Evolutionary conservation across 2,113 vertebrate genomes (phyloP).

Genomic region (Cebus imitator): DNA sequence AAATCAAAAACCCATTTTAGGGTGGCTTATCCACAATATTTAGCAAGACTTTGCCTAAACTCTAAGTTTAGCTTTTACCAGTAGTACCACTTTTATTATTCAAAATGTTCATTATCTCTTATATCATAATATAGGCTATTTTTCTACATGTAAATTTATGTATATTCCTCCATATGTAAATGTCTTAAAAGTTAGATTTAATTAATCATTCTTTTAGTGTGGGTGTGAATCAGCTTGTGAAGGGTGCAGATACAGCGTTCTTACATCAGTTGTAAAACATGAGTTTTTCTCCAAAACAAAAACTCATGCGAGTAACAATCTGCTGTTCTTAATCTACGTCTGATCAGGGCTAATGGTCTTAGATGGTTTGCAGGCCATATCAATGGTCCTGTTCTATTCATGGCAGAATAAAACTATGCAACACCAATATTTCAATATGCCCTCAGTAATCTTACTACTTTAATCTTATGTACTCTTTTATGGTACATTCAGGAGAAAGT

Average conservation of each 20-base stretch:
- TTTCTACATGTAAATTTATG: neutral
- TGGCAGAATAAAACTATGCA: neutral
- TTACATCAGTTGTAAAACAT: neutral
- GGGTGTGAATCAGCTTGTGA: constrained; percentile 16
- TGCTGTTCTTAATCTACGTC: neutral
- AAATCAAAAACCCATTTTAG: neutral
- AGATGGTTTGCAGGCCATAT: neutral
- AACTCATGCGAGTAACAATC: neutral
- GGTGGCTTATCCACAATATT: neutral
- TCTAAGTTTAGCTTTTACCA: neutral
- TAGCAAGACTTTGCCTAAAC: neutral
- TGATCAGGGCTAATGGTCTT: neutral
- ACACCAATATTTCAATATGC: too few species aligned
- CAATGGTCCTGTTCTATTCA: neutral
- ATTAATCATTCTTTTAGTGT: neutral
- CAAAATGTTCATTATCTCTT: neutral
- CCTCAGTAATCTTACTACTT: too few species aligned
- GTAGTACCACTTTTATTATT: neutral
- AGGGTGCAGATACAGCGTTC: neutral
- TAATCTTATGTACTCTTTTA: neutral
- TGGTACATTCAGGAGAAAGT: neutral
- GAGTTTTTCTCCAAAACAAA: neutral
- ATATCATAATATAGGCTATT: neutral
- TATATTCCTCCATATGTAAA: neutral
- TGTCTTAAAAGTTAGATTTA: neutral